Evolutionary conservation across 2,888 invertebrate species (phyloP), one percentile per base, ranked within the genome.

Genomic region (Pherbina coryleti): DNA sequence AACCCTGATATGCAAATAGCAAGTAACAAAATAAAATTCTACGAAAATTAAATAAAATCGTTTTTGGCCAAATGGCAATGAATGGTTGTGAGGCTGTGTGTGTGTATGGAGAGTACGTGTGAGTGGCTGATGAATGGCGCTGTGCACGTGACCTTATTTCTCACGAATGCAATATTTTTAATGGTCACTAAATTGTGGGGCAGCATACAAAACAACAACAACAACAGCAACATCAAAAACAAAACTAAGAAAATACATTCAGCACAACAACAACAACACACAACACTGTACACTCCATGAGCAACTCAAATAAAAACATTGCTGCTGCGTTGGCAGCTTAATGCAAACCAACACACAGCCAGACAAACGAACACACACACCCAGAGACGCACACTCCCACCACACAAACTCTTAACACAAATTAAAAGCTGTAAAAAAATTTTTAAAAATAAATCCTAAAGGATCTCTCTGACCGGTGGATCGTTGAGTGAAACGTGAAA

Each of bases 121-220:
- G 57, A 22, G 55, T 53, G 71, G 51, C 44, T 55, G 72, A 72
- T 75, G 75, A 66, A 66, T 75, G 37, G 64, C 19, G 22, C 51
- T 28, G 51, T 64, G 66, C 73, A 74, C 74, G 74, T 66, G 75
- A 75, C 75, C 75, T 66, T 64, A 31, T 75, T 75, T 66, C 66
- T 11, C 64, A 53, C 51, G 19, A 75, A 66, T 64, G 64, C 74
- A 74, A 64, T 51, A 62, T 66, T 75, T 75, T 75, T 75, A 67
- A 75, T 75, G 67, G 75, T 75, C 75, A 75, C 75, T 75, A 75
- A 75, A 75, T 73, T 73, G 62, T 60, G 62, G 73, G 62, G 62
- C 28, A 73, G 28, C 7, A 19, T 73, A 60, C 34, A 53, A 57
- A 60, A 57, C 55, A 37, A 44, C 72, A 37, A 44, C 37, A 49